Percentiles rank a stretch among this genome's conserved stretches.
Evolutionary conservation across 2,888 invertebrate genomes (phyloP).

Genomic region (Idaea straminata): DNA sequence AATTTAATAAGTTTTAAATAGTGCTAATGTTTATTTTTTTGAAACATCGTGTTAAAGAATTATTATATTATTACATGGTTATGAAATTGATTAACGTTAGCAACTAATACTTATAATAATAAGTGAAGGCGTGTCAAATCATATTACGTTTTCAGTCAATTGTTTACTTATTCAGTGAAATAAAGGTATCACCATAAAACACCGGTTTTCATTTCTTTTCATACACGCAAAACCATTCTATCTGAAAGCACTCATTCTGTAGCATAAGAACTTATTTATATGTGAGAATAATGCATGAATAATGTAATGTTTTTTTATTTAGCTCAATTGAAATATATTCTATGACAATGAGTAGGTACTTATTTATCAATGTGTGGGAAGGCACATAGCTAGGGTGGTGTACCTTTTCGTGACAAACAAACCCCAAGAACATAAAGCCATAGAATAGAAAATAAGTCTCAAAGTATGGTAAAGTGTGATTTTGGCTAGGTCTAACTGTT

Average conservation of each 20-base stretch:
- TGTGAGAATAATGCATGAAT: constrained; percentile 6
- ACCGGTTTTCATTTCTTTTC: constrained; percentile 33
- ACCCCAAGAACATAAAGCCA: too few relatives aligned
- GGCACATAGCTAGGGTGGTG: too few relatives aligned
- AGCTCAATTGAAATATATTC: too few relatives aligned
- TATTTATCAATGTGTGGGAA: too few relatives aligned
- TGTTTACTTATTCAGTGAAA: constrained; percentile 76
- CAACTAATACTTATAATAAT: constrained; percentile 55
- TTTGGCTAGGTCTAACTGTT: too few relatives aligned
- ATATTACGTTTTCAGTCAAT: constrained; percentile 79
- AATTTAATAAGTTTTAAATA: constrained; percentile 79
- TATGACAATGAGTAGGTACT: too few relatives aligned
- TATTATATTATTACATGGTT: constrained; percentile 72
- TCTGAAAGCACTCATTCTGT: background rate
- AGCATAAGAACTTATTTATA: constrained; percentile 8
- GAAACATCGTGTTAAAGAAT: constrained; percentile 76
- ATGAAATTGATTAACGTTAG: constrained; percentile 74
- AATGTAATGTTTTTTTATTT: too few relatives aligned
- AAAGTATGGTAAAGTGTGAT: too few relatives aligned
- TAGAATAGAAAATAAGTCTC: too few relatives aligned
- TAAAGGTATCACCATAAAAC: constrained; percentile 66
- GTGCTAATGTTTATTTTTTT: constrained; percentile 80
- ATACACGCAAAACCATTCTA: constrained; percentile 5
- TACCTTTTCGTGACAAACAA: too few relatives aligned
- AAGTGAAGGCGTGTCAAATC: constrained; percentile 78